These are phyloP conservation scores for Chaetoderma sp. DNA, from an alignment of 2,888 invertebrate genomes.

Conservation along the genomic window DNA sequence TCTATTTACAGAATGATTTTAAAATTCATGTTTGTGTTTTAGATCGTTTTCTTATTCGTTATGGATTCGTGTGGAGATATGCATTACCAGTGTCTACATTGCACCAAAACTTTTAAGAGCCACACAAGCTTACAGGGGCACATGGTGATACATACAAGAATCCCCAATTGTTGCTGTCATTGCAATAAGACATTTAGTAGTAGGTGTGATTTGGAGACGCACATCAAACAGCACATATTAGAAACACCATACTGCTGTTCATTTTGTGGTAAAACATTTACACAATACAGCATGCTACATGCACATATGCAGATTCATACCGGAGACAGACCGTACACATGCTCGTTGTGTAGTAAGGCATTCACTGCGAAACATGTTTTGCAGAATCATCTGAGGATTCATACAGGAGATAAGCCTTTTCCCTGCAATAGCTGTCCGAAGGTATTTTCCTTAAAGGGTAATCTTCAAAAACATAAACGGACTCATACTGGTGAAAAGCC, in stretches of 20 bases:
- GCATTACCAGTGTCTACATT: no score
- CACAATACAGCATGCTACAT: neutral
- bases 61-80: no score
- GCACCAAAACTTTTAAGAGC: no score
- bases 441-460: neutral
- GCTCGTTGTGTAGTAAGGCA: neutral
- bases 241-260: neutral
- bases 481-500: neutral
- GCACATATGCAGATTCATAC: neutral
- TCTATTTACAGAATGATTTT: no score
- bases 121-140: no score
- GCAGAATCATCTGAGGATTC: neutral
- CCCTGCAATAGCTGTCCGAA: neutral
- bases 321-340: neutral
- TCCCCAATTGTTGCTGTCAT: no score
- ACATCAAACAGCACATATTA: neutral
- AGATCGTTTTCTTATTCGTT: no score
- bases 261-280: neutral
- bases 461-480: neutral
- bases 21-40: no score
- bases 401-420: neutral
- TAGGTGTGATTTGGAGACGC: neutral
- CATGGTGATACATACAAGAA: no score
- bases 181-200: neutral
- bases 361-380: neutral